Evolutionary conservation across 2,888 invertebrate genomes (phyloP).

Genomic region (Zele albiditarsus): DNA sequence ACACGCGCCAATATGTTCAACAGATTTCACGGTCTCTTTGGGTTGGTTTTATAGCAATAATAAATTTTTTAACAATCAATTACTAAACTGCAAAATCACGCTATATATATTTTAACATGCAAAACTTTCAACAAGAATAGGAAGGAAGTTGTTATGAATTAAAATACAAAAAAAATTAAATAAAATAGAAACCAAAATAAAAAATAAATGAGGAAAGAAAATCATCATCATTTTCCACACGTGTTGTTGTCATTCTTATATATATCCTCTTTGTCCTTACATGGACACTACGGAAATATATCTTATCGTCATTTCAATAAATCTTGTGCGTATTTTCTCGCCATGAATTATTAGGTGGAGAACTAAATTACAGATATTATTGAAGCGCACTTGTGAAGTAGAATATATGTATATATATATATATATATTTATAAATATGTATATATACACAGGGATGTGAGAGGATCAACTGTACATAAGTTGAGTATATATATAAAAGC

Average conservation of each 20-base stretch:
- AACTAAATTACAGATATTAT: constrained; percentile 40
- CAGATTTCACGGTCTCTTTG: constrained; percentile 4
- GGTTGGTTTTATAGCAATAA: not conserved
- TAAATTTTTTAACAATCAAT: constrained; percentile 18
- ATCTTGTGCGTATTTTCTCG: constrained; percentile 6
- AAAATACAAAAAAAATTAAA: not conserved
- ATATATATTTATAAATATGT: not conserved
- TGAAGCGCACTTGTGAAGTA: constrained; percentile 19
- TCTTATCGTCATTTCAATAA: constrained; percentile 11
- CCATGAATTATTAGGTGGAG: constrained; percentile 15
- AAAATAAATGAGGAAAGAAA: not conserved
- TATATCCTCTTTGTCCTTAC: not conserved
- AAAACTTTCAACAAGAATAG: constrained; percentile 1
- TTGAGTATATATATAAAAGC: constrained; percentile 1
- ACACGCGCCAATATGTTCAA: constrained; percentile 37
- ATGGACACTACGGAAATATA: constrained; percentile 8
- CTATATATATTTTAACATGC: not conserved
- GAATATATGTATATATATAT: not conserved
- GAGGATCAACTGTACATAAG: not conserved
- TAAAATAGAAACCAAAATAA: not conserved
- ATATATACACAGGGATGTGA: not conserved
- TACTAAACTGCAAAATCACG: not conserved
- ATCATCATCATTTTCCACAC: constrained; percentile 9
- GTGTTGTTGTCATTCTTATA: not conserved
- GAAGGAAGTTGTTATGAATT: not conserved